Conservation (phyloP, 2,113 vertebrate species). For the Xerus inauris region DNA sequence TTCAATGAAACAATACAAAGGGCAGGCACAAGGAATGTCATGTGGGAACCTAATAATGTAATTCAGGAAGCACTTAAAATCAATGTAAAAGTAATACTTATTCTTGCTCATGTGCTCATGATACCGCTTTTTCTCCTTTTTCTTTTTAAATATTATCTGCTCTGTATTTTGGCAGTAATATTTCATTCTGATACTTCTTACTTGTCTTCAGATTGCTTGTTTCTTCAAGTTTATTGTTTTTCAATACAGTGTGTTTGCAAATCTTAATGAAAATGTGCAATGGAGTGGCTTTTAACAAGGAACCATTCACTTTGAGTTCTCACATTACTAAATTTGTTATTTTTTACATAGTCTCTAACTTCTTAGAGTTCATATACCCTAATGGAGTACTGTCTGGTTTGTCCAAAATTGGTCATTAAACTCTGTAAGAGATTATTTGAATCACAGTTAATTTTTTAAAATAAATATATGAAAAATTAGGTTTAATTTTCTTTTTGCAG, state of each 20-base stretch:
- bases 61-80: conserved; percentile 19
- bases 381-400: neutral
- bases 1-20: neutral
- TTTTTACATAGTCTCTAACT: neutral
- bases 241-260: neutral
- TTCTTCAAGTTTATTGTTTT: neutral
- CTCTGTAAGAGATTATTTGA: neutral
- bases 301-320: neutral
- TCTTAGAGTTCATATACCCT: neutral
- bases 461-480: neutral
- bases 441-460: neutral
- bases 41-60: neutral
- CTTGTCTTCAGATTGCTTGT: neutral
- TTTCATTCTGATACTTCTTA: neutral
- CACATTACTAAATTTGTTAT: neutral
- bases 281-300: neutral
- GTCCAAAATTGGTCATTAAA: neutral
- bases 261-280: neutral
- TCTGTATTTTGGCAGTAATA: neutral
- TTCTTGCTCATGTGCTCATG: neutral
- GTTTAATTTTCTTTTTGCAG: conserved; percentile 12
- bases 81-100: neutral
- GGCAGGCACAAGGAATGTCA: neutral
- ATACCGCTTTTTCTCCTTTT: neutral
- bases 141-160: neutral